phyloP scores from a whole-genome alignment of 64 coral and sea anemone genomes.

The Orbicella faveolata region DNA sequence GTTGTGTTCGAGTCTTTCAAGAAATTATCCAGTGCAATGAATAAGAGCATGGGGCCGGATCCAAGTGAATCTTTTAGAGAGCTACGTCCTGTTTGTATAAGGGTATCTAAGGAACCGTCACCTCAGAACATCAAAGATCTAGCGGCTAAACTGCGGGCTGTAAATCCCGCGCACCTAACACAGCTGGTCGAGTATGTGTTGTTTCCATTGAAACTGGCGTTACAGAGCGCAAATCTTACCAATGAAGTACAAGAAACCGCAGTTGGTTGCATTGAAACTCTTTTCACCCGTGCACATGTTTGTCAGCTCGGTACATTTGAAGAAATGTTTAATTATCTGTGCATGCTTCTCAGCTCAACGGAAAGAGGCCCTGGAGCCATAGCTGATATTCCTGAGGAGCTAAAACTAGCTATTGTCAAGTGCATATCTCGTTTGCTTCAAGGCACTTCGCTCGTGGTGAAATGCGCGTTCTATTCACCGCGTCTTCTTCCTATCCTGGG shows the following conservation, averaged over 20 bases:
- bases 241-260: constrained; percentile 71
- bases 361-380: constrained; percentile 30
- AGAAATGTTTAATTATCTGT: constrained; percentile 59
- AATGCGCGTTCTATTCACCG: constrained; percentile 57
- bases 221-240: constrained; percentile 34
- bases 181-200: constrained; percentile 73
- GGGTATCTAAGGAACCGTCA: constrained; percentile 65
- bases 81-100: constrained; percentile 71
- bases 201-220: constrained; percentile 79
- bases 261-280: constrained; percentile 58
- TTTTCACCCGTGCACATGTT: constrained; percentile 38
- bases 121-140: constrained; percentile 51
- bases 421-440: constrained; percentile 71
- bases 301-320: constrained; percentile 52
- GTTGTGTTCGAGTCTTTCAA: background rate
- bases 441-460: constrained; percentile 49
- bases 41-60: constrained; percentile 41
- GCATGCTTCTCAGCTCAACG: constrained; percentile 43
- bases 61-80: constrained; percentile 67
- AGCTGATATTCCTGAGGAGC: constrained; percentile 58
- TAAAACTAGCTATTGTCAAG: constrained; percentile 63
- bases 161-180: constrained; percentile 16
- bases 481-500: constrained; percentile 73
- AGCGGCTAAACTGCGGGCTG: constrained; percentile 5
- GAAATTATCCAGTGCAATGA: background rate